Evolutionary conservation across 2,888 invertebrate species (phyloP).

Genomic region (Nephrotoma flavescens): DNA sequence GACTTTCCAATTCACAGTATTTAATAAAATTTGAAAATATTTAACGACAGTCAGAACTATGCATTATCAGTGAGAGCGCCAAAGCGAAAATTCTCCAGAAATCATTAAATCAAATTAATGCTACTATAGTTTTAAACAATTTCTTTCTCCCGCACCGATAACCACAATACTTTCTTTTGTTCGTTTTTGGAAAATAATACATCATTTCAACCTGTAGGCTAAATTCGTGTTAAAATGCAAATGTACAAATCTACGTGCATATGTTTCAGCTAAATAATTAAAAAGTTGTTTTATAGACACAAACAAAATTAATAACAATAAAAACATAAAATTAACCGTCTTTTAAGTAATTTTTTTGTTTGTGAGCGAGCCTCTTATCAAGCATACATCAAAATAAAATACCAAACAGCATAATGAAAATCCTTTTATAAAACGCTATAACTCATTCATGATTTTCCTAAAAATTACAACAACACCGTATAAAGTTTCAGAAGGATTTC

Average conservation of each 20-base stretch:
- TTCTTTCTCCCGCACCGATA: too few relatives aligned
- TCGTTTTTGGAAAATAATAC: neutral
- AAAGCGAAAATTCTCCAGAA: neutral
- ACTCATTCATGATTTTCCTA: neutral
- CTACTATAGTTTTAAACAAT: too few relatives aligned
- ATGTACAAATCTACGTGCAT: neutral
- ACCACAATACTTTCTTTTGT: too few relatives aligned
- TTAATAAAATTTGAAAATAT: too few relatives aligned
- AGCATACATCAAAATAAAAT: neutral
- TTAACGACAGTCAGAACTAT: too few relatives aligned
- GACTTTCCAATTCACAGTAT: too few relatives aligned
- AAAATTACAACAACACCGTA: neutral
- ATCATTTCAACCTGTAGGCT: neutral
- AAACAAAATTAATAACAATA: neutral
- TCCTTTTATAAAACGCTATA: neutral
- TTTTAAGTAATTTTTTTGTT: neutral
- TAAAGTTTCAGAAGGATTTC: neutral
- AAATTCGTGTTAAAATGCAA: neutral
- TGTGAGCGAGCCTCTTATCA: neutral
- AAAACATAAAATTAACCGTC: neutral
- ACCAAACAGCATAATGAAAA: neutral
- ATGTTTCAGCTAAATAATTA: neutral
- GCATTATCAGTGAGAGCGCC: neutral
- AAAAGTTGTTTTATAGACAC: neutral
- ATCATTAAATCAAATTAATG: too few relatives aligned